Conservation (phyloP, 2,113 vertebrate genomes). For the Ptychochromis oligacanthus region DNA sequence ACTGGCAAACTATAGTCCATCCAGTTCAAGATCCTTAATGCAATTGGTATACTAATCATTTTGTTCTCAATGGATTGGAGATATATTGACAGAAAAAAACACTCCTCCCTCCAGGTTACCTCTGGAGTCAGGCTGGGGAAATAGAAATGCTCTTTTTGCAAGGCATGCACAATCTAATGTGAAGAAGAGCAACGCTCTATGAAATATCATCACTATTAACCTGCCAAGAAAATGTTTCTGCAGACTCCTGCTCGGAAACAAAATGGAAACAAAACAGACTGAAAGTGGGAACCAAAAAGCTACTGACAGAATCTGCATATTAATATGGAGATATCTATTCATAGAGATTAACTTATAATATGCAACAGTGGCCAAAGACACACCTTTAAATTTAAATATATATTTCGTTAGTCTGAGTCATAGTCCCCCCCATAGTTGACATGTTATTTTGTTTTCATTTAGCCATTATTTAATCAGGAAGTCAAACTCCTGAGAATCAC, state of each 20-base stretch:
- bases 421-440: too few relatives aligned
- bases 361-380: too few relatives aligned
- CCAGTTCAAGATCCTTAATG: background rate
- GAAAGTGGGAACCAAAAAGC: background rate
- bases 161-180: conserved; percentile 67
- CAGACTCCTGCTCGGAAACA: conserved; percentile 31
- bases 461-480: too few relatives aligned
- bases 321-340: too few relatives aligned
- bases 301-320: too few relatives aligned
- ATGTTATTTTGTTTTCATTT: too few relatives aligned
- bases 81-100: conserved; percentile 78
- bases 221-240: conserved; percentile 32
- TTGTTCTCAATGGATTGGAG: conserved; percentile 35
- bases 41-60: background rate
- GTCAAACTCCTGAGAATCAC: too few relatives aligned
- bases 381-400: too few relatives aligned
- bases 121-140: background rate
- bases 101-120: conserved; percentile 56
- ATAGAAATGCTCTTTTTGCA: conserved; percentile 61
- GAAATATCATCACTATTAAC: conserved; percentile 46
- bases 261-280: background rate
- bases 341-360: too few relatives aligned
- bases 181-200: conserved; percentile 58
- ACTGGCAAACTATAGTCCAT: background rate
- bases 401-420: too few relatives aligned